phyloP scores from a whole-genome alignment of 1,140 invertebrate genomes.

The Stenopsyche tienmushanensis region DNA sequence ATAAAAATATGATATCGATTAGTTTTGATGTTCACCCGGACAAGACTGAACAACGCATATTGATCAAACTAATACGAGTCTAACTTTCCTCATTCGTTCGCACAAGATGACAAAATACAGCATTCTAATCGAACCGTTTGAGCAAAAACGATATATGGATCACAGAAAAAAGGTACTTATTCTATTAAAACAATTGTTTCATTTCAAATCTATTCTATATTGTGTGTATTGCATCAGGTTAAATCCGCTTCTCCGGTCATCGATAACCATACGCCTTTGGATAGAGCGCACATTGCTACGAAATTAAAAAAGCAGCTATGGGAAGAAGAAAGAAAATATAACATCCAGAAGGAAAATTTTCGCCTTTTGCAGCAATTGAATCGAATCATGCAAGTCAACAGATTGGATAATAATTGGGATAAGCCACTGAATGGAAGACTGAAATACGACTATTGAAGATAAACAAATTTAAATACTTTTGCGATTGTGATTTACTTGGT shows the following conservation, averaged over 20 bases:
- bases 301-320: conserved; percentile 34
- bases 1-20: too few species aligned
- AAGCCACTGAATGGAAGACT: background rate
- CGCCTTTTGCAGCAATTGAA: conserved; percentile 28
- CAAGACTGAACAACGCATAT: too few species aligned
- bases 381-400: conserved; percentile 33
- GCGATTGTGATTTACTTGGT: too few species aligned
- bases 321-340: conserved; percentile 29
- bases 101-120: background rate
- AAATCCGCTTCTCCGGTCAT: conserved; percentile 21
- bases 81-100: too few species aligned
- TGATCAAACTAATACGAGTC: too few species aligned
- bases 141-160: conserved; percentile 6
- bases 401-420: conserved; percentile 19
- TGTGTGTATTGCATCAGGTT: conserved; percentile 17
- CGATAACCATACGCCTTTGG: conserved; percentile 28
- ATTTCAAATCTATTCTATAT: background rate
- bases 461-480: too few species aligned
- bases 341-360: conserved; percentile 32
- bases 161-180: conserved; percentile 12
- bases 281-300: conserved; percentile 25
- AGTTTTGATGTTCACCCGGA: too few species aligned
- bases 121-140: background rate
- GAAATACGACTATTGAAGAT: background rate
- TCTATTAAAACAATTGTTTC: background rate